Evolutionary conservation across 2,113 vertebrate genomes (phyloP).

Genomic region (Prunella fulvescens): DNA sequence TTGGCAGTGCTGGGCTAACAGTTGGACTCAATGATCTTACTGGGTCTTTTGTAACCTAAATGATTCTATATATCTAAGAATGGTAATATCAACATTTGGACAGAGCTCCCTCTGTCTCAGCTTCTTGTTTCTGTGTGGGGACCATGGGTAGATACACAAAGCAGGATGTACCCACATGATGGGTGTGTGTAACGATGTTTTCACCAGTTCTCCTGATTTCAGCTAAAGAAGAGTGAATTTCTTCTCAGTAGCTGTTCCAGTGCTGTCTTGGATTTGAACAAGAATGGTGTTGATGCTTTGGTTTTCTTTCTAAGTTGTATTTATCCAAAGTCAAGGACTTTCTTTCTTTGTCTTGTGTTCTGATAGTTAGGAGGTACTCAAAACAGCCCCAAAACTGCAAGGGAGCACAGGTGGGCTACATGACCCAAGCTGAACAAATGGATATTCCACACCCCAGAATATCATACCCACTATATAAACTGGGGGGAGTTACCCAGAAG

Average conservation of each 20-base stretch:
- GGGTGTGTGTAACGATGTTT: neutral
- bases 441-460: neutral
- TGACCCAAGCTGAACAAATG: fast-evolving
- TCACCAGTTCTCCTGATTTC: neutral
- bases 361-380: neutral
- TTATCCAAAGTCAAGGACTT: neutral
- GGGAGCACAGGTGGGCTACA: neutral
- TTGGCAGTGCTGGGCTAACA: neutral
- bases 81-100: neutral
- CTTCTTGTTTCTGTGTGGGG: neutral
- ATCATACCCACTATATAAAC: neutral
- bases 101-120: neutral
- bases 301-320: neutral
- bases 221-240: neutral
- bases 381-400: neutral
- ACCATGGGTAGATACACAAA: neutral
- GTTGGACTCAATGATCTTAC: neutral
- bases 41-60: neutral
- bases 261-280: neutral
- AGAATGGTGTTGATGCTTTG: neutral
- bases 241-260: neutral
- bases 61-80: neutral
- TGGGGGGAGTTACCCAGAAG: neutral
- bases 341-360: neutral
- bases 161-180: neutral